Evolutionary conservation across 2,888 invertebrate genomes (phyloP), one percentile per base, ranked within the genome.

Genomic region (Serrognathus titanus): DNA sequence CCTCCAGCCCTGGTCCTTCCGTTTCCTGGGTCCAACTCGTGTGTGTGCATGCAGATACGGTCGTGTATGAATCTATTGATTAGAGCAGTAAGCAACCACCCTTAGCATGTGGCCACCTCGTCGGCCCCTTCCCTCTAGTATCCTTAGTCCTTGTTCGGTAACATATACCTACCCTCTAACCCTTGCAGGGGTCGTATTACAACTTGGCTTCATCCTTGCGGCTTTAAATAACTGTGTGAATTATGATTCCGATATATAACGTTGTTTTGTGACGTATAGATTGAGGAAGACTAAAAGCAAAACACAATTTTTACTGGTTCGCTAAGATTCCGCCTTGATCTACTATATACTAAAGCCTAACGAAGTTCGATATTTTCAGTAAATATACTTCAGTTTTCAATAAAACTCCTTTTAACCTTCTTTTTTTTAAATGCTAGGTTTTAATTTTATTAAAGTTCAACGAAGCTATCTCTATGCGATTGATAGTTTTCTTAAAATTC

Each of bases 31-130:
- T 67, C 71, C 66, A 63, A 64, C 57, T 63, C 63, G 69, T 71
- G 70, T 73, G 71, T 74, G 72, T 74, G 72, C 71, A 74, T 71
- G 72, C 72, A 73, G 73, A 74, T 74, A 73, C 69, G 66, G 71
- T 70, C 70, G 67, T 69, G 69, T 70, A 70, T 70, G 70, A 72
- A 70, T 72, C 72, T 75, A 75, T 75, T 71, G 74, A 75, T 75
- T 73, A 73, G 68, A 68, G 66, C 62, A 66, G 68, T 62, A 68
- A 69, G 67, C 69, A 66, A 60, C 62, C 63, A 65, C 68, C 67
- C 69, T 68, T 66, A 61, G 66, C 64, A 66, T 68, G 66, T 69
- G 68, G 66, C 68, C 66, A 66, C 65, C 65, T 67, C 60, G 58
- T 60, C 39, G 51, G 41, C 46, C 45, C 47, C 58, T 59, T 55